Evolutionary conservation across 1,140 invertebrate genomes (phyloP).

Genomic region (Drosophila sturtevanti): DNA sequence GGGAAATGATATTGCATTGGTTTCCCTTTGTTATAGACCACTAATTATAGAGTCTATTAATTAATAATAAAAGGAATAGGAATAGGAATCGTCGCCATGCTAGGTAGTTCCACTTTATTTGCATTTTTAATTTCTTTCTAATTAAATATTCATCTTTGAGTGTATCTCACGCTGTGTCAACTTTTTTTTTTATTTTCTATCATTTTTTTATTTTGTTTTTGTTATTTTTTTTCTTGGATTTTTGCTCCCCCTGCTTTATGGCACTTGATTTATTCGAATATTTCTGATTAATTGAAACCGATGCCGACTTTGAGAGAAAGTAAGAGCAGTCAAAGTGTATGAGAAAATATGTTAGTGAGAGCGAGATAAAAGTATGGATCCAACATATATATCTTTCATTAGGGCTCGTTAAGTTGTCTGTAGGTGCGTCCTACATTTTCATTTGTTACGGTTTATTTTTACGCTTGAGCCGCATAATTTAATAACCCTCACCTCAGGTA

Average conservation of each 20-base stretch:
- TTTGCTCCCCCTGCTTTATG: conserved; percentile 45
- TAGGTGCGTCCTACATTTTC: conserved; percentile 62
- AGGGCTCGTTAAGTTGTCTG: conserved; percentile 65
- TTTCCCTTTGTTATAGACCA: conserved; percentile 59
- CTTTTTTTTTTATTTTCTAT: neutral
- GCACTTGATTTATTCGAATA: conserved; percentile 76
- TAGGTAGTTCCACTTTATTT: conserved; percentile 79
- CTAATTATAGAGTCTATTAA: conserved; percentile 74
- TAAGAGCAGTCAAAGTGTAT: conserved; percentile 17
- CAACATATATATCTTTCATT: conserved; percentile 36
- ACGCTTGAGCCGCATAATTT: conserved; percentile 77
- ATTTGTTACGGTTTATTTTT: conserved; percentile 79
- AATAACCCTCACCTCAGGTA: conserved; percentile 51
- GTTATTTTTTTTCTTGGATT: conserved; percentile 17
- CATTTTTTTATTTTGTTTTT: too few species aligned
- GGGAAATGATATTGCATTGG: conserved; percentile 26
- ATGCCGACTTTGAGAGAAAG: conserved; percentile 74
- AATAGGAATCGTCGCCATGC: conserved; percentile 54
- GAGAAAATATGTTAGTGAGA: conserved; percentile 1
- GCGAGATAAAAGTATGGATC: conserved; percentile 4
- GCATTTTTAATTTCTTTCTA: conserved; percentile 80
- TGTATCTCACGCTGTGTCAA: conserved; percentile 77
- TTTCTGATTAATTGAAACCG: conserved; percentile 77
- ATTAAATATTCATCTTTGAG: conserved; percentile 78
- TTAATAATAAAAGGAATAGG: conserved; percentile 73